Conservation (phyloP, 2,797 vertebrate species). For the Tragelaphus oryx region DNA sequence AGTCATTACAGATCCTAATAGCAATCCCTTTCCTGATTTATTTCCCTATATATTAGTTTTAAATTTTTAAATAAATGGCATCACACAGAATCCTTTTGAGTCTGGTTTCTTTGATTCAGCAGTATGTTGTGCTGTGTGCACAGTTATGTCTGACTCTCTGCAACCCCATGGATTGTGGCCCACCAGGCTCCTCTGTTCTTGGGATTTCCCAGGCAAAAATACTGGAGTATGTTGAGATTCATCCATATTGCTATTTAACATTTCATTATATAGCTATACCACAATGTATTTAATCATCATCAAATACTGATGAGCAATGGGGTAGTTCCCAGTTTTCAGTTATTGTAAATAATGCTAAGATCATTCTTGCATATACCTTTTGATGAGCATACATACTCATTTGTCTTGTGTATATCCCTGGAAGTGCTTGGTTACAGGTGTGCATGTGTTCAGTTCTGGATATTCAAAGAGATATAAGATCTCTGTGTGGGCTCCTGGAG, state of each 20-base stretch:
- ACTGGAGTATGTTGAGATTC: not conserved
- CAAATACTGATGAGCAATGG: not conserved
- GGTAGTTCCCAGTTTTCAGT: not conserved
- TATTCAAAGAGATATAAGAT: not conserved
- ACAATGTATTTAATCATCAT: not conserved
- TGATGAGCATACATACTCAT: not conserved
- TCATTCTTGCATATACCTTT: not conserved
- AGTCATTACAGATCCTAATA: not conserved
- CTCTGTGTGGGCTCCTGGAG: not conserved
- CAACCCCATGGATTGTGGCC: not conserved
- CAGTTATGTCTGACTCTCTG: not conserved
- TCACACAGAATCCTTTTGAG: not conserved
- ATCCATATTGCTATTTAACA: not conserved
- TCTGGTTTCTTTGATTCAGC: not conserved
- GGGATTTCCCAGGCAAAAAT: not conserved
- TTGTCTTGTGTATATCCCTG: not conserved
- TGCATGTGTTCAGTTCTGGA: not conserved
- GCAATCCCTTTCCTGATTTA: not conserved
- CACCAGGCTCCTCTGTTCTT: not conserved
- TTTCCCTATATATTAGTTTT: slow-evolving; percentile 4
- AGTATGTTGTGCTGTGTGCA: not conserved
- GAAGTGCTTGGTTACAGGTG: not conserved
- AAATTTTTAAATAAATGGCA: slow-evolving; percentile 21
- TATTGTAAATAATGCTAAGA: not conserved
- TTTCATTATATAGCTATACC: not conserved